phyloP scores from a whole-genome alignment of 2,797 vertebrate species.

The Margarornis squamiger region DNA sequence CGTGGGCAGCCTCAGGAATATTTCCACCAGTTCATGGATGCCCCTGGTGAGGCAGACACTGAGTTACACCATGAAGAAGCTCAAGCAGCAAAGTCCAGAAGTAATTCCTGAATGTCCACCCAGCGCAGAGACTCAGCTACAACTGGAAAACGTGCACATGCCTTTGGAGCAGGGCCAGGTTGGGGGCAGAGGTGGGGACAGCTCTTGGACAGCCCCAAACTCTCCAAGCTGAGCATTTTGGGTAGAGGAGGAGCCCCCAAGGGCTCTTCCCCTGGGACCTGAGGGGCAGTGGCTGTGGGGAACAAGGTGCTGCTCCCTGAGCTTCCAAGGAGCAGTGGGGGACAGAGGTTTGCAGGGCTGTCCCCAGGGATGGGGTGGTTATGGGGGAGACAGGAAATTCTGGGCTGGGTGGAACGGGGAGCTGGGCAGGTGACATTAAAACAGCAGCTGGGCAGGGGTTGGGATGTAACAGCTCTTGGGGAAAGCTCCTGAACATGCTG shows the following conservation, averaged over 20 bases:
- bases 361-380: not conserved
- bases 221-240: not conserved
- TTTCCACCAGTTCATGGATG: not conserved
- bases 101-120: not conserved
- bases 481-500: not conserved
- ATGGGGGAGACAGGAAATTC: not conserved
- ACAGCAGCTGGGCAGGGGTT: not conserved
- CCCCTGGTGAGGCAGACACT: not conserved
- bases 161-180: not conserved
- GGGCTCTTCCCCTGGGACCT: not conserved
- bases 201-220: not conserved
- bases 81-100: not conserved
- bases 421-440: not conserved
- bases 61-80: not conserved
- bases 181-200: not conserved
- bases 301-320: not conserved
- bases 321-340: accelerated
- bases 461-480: not conserved
- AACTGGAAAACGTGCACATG: not conserved
- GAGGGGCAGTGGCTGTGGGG: not conserved
- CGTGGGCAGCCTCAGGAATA: not conserved
- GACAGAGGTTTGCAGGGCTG: not conserved
- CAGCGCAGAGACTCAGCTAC: not conserved
- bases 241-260: not conserved
- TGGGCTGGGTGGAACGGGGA: not conserved